Percentiles rank a stretch among this genome's conserved stretches.
Conservation (phyloP, 2,888 invertebrate genomes). For the Margaritifera margaritifera region DNA sequence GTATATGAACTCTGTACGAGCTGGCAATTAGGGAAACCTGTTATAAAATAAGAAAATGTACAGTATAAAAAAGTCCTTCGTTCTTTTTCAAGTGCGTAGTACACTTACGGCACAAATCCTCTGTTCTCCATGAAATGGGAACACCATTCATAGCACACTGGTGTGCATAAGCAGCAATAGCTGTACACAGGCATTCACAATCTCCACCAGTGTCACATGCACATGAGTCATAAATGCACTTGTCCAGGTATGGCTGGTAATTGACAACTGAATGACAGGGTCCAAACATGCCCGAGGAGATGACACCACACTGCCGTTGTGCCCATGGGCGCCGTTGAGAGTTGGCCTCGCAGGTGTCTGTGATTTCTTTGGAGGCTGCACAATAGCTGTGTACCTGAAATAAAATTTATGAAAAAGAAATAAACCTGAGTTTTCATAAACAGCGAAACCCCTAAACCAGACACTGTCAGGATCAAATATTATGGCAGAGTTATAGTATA, state of each 20-base stretch:
- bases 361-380: conserved; percentile 50
- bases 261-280: conserved; percentile 87
- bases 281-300: conserved; percentile 83
- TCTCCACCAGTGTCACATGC: conserved; percentile 92
- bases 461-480: too few species aligned
- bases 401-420: not conserved
- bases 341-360: conserved; percentile 80
- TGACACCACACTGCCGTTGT: conserved; percentile 81
- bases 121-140: conserved; percentile 86
- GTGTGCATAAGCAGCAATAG: conserved; percentile 89
- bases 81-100: too few species aligned
- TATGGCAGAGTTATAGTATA: too few species aligned
- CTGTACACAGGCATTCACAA: conserved; percentile 91
- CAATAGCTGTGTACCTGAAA: conserved; percentile 74
- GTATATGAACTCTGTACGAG: too few species aligned
- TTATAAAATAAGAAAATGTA: too few species aligned
- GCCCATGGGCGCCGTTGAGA: conserved; percentile 89
- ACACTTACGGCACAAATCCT: conserved; percentile 81
- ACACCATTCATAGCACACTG: conserved; percentile 86
- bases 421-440: not conserved
- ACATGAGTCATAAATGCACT: conserved; percentile 89
- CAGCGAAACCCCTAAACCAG: too few species aligned
- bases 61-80: too few species aligned
- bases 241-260: conserved; percentile 78
- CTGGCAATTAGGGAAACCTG: too few species aligned